Conservation (phyloP, 2,888 invertebrate genomes). For the Orgyia antiqua region DNA sequence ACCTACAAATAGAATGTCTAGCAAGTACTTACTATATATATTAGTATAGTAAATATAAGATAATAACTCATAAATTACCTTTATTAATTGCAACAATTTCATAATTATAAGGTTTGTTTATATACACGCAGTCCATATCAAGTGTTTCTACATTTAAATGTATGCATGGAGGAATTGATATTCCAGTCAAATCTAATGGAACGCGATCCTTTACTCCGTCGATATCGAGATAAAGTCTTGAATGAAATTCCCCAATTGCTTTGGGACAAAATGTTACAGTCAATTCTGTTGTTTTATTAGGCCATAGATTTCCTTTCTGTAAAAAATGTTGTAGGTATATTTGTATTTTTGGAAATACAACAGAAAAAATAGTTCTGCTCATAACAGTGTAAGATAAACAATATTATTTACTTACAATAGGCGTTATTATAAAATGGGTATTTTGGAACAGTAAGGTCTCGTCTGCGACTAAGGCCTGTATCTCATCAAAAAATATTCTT, state of each 20-base stretch:
- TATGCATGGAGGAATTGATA: constrained; percentile 77
- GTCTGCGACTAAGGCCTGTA: constrained; percentile 61
- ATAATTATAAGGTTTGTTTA: constrained; percentile 78
- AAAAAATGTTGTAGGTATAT: no score
- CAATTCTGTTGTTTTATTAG: constrained; percentile 70
- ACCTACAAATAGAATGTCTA: no score
- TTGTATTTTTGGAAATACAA: no score
- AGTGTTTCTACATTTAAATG: constrained; percentile 75
- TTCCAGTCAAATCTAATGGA: constrained; percentile 70
- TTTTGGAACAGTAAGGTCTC: constrained; percentile 53
- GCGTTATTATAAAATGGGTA: constrained; percentile 70
- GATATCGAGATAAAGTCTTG: constrained; percentile 77
- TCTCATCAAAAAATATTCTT: constrained; percentile 64
- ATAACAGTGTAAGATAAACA: no score
- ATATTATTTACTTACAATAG: constrained; percentile 65
- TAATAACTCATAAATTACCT: no score
- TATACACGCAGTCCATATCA: constrained; percentile 76
- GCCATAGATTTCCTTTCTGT: constrained; percentile 79
- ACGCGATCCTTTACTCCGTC: constrained; percentile 74
- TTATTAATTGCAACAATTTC: constrained; percentile 78
- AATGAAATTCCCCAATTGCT: constrained; percentile 65
- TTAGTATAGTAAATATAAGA: no score
- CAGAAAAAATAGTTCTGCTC: no score
- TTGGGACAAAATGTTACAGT: constrained; percentile 76
- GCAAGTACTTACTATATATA: no score